These are phyloP conservation scores for Andrena dorsata DNA, from an alignment of 2,888 invertebrate genomes.

Conservation along the genomic window DNA sequence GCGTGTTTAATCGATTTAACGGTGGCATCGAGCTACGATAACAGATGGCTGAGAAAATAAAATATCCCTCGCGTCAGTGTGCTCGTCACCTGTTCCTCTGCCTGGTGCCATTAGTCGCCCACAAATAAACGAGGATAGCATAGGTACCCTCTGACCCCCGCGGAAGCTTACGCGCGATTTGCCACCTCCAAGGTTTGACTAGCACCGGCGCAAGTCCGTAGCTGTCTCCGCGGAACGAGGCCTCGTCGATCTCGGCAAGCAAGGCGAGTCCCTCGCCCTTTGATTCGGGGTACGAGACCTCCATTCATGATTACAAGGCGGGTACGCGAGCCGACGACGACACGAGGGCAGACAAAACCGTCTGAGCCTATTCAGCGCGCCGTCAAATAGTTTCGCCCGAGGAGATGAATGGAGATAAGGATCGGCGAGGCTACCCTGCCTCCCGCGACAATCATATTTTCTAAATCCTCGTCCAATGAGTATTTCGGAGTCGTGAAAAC, in stretches of 20 bases:
- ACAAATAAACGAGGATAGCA: not conserved
- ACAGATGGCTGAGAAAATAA: too few species aligned
- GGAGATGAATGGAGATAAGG: constrained; percentile 56
- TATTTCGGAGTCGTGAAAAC: not conserved
- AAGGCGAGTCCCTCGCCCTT: constrained; percentile 58
- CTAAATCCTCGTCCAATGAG: constrained; percentile 23
- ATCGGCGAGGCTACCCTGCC: constrained; percentile 26
- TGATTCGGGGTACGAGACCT: constrained; percentile 56
- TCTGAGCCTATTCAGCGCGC: constrained; percentile 60
- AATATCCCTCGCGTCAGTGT: too few species aligned
- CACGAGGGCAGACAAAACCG: constrained; percentile 60
- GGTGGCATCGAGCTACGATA: too few species aligned
- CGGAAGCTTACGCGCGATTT: constrained; percentile 19
- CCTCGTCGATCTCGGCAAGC: constrained; percentile 64
- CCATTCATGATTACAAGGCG: constrained; percentile 55
- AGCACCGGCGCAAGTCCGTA: not conserved
- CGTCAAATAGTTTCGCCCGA: constrained; percentile 56
- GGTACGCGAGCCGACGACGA: constrained; percentile 25
- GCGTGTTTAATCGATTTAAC: too few species aligned
- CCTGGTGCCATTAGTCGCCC: not conserved
- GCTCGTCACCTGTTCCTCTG: not conserved
- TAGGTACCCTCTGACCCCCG: not conserved
- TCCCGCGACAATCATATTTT: constrained; percentile 45
- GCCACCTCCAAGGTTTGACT: constrained; percentile 11
- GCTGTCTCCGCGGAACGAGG: constrained; percentile 49